Conservation (phyloP, 2,888 invertebrate genomes). For the Gortyna flavago region DNA sequence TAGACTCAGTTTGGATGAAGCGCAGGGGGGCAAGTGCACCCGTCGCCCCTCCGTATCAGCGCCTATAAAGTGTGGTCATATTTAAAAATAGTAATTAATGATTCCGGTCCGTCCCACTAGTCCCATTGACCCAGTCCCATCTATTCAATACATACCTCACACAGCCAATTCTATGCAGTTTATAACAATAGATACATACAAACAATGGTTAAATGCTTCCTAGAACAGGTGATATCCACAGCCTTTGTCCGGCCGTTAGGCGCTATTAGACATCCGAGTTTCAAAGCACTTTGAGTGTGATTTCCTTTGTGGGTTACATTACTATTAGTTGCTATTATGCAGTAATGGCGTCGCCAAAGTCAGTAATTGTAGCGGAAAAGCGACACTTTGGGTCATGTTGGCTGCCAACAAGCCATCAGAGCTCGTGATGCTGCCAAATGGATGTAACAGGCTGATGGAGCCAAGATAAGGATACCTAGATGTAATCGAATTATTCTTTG, state of each 20-base stretch:
- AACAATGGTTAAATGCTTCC: not conserved
- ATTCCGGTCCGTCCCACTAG: no score
- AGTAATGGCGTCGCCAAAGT: slow-evolving; percentile 8
- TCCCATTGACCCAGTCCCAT: no score
- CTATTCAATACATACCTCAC: not conserved
- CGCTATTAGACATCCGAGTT: slow-evolving; percentile 20
- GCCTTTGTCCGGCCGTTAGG: not conserved
- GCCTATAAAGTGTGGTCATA: not conserved
- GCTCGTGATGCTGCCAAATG: slow-evolving; percentile 26
- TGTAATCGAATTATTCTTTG: not conserved
- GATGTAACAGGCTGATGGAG: not conserved
- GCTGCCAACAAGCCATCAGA: slow-evolving; percentile 23
- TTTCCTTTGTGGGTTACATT: slow-evolving; percentile 27
- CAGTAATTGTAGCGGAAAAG: slow-evolving; percentile 10
- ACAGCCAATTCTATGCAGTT: not conserved
- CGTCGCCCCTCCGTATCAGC: not conserved
- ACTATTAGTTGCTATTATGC: not conserved
- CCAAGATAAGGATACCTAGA: not conserved
- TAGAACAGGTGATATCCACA: slow-evolving; percentile 12
- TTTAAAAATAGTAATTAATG: not conserved
- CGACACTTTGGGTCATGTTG: slow-evolving; percentile 8
- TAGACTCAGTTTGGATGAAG: no score
- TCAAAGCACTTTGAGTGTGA: slow-evolving; percentile 19
- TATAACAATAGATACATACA: not conserved
- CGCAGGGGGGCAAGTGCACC: not conserved